Base-by-base conservation (phyloP, 2,113 vertebrate genomes). In the Phrynocephalus versicolor region DNA sequence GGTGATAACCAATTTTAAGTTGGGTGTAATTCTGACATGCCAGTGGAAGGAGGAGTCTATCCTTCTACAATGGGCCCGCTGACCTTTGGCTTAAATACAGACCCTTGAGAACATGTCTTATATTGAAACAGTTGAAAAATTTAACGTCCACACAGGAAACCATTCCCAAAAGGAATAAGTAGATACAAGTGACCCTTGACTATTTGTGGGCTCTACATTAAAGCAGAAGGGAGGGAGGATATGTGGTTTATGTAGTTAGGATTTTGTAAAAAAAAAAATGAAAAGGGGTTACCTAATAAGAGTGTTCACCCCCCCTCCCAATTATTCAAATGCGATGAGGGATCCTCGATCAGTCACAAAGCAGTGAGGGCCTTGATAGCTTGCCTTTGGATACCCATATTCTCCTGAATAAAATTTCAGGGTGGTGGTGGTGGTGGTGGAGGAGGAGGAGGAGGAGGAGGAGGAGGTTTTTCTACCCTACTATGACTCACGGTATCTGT, bases 281-380 rank as follows among this genome's bases (percentile, higher is more conserved):
- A 72, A 85, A 85, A 85, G 78, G 71, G 14, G 41, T 37, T 79
- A 69, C 19, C 57, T 33, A 65, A 74, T 83, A 65, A 62, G 19
- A 62, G 12, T n/a, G 8, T 33, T n/a, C 19, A 5, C 10, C 8
- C 30, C n/a, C 69, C 7, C 10, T 4, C 30, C n/a, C 69, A 4
- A 55, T 71, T 60, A 60, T 60, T 71, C 37, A 71, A 79, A 55
- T 18, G 69, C 33, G 12, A 27, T 41, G 69, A 51, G 45, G 45
- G 45, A 51, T 51, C 45, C 45, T 51, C 10, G 45, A 51, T 51
- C 45, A 51, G 45, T 51, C 45, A 5, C 45, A 51, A 51, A 51
- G n/a, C n/a, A n/a, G n/a, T n/a, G n/a, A n/a, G n/a, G 10, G 45
- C 45, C 45, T 51, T 51, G 45, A 51, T 51, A 10, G 45, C n/a